Conservation (phyloP, 2,888 invertebrate species). For the Apeira syringaria region DNA sequence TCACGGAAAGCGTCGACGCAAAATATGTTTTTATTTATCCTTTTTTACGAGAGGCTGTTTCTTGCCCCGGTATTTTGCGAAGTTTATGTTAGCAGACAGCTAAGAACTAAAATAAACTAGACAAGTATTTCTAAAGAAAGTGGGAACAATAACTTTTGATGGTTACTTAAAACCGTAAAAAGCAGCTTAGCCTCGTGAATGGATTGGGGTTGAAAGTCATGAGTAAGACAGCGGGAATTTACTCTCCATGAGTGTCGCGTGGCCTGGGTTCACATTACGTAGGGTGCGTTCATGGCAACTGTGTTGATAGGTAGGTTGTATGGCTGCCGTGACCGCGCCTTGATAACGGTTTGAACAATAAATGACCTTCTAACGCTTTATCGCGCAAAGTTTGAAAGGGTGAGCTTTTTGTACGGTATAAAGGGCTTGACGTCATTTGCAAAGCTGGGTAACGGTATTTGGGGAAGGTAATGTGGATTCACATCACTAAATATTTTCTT, state of each 20-base stretch:
- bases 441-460: no score
- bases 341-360: conserved; percentile 18
- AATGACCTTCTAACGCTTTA: conserved; percentile 10
- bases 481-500: no score
- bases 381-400: conserved; percentile 10
- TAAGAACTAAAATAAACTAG: neutral
- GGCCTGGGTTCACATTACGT: conserved; percentile 35
- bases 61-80: neutral
- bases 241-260: conserved; percentile 36
- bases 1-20: conserved; percentile 1
- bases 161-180: conserved; percentile 5
- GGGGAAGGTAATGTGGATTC: no score
- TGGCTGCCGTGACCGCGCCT: conserved; percentile 10
- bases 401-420: neutral
- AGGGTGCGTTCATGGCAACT: conserved; percentile 49
- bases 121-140: neutral
- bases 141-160: conserved; percentile 3
- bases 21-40: conserved; percentile 13
- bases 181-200: conserved; percentile 4
- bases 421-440: neutral
- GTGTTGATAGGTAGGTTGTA: conserved; percentile 9
- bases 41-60: conserved; percentile 12
- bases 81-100: conserved; percentile 4
- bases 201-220: conserved; percentile 17
- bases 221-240: conserved; percentile 31